Base-by-base conservation (phyloP, 2,888 invertebrate species). In the Scrobipalpa atriplicella region DNA sequence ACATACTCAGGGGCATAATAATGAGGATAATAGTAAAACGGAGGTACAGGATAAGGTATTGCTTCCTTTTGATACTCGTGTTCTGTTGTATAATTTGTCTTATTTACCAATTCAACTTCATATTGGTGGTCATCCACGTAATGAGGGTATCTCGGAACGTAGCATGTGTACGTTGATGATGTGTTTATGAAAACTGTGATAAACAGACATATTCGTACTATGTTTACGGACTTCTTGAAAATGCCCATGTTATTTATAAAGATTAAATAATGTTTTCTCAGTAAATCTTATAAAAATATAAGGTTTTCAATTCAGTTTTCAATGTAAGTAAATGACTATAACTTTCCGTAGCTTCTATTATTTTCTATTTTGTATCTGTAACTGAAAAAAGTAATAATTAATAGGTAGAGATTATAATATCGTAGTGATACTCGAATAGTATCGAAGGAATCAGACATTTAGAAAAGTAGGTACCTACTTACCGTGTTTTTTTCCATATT, bases 131-230 rank as follows among this genome's bases (percentile, higher is more conserved):
- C n/a, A 9, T 58, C 58, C 13, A 21, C 3, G 62, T 66, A 62
- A 47, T 68, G 67, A 36, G 62, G 54, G 54, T 67, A 65, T 56
- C 38, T 67, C 13, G 72, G 74, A 64, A 72, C 70, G 29, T 72
- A 71, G 56, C 73, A 74, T 0, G 58, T 38, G 16, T 58, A 36
- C 1, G 58, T 38, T n/a, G 58, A 38, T 9, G 58, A 58, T 38
- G 13, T 29, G 7, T 58, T 58, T 16, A 58, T 29, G 8, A 13
- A 58, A 0, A 36, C 13, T n/a, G 13, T 13, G 38, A 58, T 9
- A 8, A 58, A 36, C 11, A 58, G n/a, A 2, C n/a, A 58, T 19
- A 52, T 9, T n/a, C n/a, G 36, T 13, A 38, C 16, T 36, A 58
- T 38, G 58, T 2, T n/a, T 36, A n/a, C 38, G 5, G 13, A 5